A percentile compares a stretch with the other conserved stretches of the same genome.
Evolutionary conservation across 2,888 invertebrate species (phyloP).

Genomic region (Erebia palarica): DNA sequence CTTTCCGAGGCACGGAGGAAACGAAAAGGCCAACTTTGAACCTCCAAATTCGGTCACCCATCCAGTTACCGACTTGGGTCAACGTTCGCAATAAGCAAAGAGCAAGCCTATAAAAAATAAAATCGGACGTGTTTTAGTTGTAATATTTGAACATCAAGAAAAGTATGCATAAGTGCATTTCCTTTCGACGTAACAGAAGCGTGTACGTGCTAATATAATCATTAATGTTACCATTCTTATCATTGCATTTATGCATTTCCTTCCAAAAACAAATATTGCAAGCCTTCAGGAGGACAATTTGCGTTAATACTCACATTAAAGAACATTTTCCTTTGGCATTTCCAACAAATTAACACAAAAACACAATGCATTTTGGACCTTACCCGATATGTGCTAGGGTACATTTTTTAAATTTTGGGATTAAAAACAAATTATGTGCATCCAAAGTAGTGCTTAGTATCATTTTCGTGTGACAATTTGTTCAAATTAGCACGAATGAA

Average conservation of each 20-base stretch:
- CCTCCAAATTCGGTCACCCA: no score
- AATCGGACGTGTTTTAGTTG: not conserved
- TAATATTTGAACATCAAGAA: not conserved
- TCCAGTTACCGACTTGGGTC: no score
- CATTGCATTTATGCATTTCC: constrained; percentile 33
- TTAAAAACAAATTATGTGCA: constrained; percentile 37
- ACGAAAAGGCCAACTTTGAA: no score
- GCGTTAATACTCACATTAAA: constrained; percentile 29
- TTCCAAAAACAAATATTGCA: constrained; percentile 29
- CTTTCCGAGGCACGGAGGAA: no score
- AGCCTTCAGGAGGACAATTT: constrained; percentile 30
- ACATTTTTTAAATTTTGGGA: constrained; percentile 14
- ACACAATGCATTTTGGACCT: constrained; percentile 23
- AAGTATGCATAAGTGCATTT: not conserved
- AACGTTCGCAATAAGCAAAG: no score
- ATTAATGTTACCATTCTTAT: constrained; percentile 30
- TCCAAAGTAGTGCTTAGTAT: constrained; percentile 15
- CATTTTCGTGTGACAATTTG: constrained; percentile 22
- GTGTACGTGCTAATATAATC: not conserved
- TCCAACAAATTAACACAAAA: constrained; percentile 6
- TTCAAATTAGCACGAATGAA: constrained; percentile 4
- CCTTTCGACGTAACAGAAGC: not conserved
- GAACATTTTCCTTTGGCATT: constrained; percentile 24
- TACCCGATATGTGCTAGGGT: constrained; percentile 10
- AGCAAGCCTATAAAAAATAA: no score